Evolutionary conservation across 2,113 vertebrate genomes (phyloP).

Genomic region (Oriolus oriolus): DNA sequence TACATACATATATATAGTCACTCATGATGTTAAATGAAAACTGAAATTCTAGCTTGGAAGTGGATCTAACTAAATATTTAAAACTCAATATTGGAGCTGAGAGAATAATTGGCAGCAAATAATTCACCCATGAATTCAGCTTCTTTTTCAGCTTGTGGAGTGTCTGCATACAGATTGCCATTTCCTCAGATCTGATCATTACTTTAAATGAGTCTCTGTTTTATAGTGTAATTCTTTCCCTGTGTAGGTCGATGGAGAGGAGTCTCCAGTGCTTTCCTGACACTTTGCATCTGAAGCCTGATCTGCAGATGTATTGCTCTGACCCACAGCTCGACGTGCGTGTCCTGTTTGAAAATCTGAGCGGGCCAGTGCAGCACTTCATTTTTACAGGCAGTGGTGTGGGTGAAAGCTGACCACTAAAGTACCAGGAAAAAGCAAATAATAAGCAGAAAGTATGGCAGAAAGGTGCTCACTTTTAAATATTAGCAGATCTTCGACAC

Average conservation of each 20-base stretch:
- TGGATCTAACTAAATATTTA: slow-evolving; percentile 58
- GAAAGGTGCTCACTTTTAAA: not conserved
- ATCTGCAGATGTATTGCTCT: not conserved
- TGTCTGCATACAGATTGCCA: slow-evolving; percentile 48
- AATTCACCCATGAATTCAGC: slow-evolving; percentile 29
- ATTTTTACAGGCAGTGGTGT: not conserved
- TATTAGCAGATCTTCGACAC: not conserved
- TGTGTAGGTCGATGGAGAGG: not conserved
- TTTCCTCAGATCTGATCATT: slow-evolving; percentile 32
- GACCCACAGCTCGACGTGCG: not conserved
- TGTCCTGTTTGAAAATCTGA: not conserved
- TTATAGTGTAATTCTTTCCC: slow-evolving; percentile 13
- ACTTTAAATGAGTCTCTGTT: slow-evolving; percentile 28
- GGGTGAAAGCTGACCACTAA: not conserved
- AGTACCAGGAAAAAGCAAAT: not conserved
- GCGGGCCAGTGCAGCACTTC: not conserved
- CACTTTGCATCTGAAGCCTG: not conserved
- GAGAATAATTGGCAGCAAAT: slow-evolving; percentile 52
- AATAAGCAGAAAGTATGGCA: not conserved
- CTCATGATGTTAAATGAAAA: not conserved
- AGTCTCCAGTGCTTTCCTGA: slow-evolving; percentile 13
- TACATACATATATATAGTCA: not conserved
- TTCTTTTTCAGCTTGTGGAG: not conserved
- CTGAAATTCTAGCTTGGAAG: slow-evolving; percentile 12
- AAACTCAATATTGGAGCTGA: slow-evolving; percentile 25